These are phyloP conservation scores for Athene noctua DNA, from an alignment of 2,113 vertebrate genomes.

Conservation along the genomic window DNA sequence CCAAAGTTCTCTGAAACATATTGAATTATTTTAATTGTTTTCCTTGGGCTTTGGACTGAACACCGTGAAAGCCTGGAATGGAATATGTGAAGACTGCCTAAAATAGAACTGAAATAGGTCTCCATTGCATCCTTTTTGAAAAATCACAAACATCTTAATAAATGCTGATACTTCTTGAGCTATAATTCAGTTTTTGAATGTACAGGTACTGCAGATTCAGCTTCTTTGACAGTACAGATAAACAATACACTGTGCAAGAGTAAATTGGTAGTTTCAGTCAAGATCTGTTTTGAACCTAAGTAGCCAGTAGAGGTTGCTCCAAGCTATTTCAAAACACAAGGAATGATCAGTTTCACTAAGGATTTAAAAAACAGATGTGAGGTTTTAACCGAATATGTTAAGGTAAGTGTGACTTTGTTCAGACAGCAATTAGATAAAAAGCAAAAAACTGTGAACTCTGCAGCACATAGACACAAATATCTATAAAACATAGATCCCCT, in stretches of 20 bases:
- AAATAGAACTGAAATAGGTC: neutral
- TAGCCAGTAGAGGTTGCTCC: slow-evolving; percentile 18
- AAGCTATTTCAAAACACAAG: neutral
- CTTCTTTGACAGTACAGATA: neutral
- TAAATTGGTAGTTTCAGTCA: neutral
- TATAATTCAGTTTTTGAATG: neutral
- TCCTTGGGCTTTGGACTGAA: neutral
- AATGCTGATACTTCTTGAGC: neutral
- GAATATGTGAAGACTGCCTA: neutral
- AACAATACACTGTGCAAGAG: neutral
- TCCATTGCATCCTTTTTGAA: neutral
- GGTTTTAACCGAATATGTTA: neutral
- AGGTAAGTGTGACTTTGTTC: neutral
- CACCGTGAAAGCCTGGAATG: neutral
- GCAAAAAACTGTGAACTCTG: neutral
- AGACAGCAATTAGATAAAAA: neutral
- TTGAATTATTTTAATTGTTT: neutral
- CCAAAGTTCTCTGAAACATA: neutral
- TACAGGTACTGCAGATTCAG: neutral
- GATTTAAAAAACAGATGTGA: slow-evolving; percentile 16
- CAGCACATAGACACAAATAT: neutral
- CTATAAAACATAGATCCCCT: neutral
- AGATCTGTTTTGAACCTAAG: neutral
- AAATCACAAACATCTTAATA: neutral
- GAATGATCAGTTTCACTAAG: neutral